phyloP scores from a whole-genome alignment of 2,113 vertebrate species.

The Phylloscopus trochiloides region DNA sequence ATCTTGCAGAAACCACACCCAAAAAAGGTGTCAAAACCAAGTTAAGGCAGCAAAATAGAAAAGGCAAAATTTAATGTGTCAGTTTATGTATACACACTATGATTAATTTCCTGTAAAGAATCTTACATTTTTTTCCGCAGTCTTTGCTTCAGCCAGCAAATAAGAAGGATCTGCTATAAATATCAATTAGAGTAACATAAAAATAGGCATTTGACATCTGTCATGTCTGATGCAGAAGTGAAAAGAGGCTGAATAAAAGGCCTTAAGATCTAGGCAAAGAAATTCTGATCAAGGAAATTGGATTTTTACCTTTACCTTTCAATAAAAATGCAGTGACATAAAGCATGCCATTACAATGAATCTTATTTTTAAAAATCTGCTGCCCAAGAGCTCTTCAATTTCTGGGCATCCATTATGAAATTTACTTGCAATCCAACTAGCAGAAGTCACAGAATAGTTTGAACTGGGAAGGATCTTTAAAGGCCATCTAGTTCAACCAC shows the following conservation, averaged over 20 bases:
- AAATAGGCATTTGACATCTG: not conserved
- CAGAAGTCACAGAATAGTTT: not conserved
- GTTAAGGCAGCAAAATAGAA: not conserved
- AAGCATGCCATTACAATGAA: not conserved
- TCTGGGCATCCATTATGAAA: not conserved
- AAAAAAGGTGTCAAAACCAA: not conserved
- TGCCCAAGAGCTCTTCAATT: not conserved
- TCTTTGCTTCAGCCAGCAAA: not conserved
- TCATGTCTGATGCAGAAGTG: not conserved
- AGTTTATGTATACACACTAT: not conserved
- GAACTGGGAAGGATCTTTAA: not conserved
- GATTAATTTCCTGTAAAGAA: not conserved
- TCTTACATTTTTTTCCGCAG: not conserved
- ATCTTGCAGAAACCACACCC: not conserved
- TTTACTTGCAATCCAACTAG: not conserved
- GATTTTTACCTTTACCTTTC: not conserved
- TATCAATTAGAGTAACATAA: not conserved
- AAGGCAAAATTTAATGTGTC: not conserved
- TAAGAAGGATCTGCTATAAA: not conserved
- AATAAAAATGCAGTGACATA: not conserved
- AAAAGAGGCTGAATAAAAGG: not conserved
- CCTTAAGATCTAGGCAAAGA: not conserved
- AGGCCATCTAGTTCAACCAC: not conserved
- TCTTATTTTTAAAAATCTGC: rapidly evolving
- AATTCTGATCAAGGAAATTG: not conserved